Evolutionary conservation across 2,797 vertebrate species (phyloP), one percentile per base, ranked within the genome.

Genomic region (Protonibea diacanthus): DNA sequence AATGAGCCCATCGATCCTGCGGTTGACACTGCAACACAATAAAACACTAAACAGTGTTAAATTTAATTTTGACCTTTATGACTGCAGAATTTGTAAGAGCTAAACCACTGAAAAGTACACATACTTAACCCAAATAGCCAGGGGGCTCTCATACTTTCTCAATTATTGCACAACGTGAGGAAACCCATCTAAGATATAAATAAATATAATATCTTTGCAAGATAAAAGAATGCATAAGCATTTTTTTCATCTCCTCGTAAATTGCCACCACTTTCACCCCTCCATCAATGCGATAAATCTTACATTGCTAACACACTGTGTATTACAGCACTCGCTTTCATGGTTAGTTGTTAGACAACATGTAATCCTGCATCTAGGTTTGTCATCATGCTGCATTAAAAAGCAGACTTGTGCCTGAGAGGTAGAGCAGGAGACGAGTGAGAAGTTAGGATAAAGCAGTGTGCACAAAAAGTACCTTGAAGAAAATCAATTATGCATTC

Each of bases 401-500:
- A 92, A 95, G 85, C 81, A 86, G 74, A 89, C 72, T 71, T 78
- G 68, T 88, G 89, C 87, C 91, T 92, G 71, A 88, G 82, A 92
- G 93, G 89, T 83, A 85, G 71, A 86, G 74, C 42, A 79, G 62
- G 62, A 76, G 74, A 81, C 56, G 72, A 77, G 85, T 73, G 70
- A 83, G 66, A 85, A 88, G 88, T 89, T 86, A 78, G 84, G 85
- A 91, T 86, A 89, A 90, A 91, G 81, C 85, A 78, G 74, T 69
- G 76, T 53, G 82, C 82, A 89, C 84, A 82, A 90, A 86, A 93
- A 92, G 86, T 89, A 93, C 90, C 90, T 94, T 93, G 91, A 93
- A 93, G 90, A 93, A 92, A 94, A 96, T 95, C 92, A 95, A 96
- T 96, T 95, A 95, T 95, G 94, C 93, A 95, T 94, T 94, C 92